Evolutionary conservation across 1,140 invertebrate genomes (phyloP), one percentile per base, ranked within the genome.

Genomic region (Hypothenemus hampei): DNA sequence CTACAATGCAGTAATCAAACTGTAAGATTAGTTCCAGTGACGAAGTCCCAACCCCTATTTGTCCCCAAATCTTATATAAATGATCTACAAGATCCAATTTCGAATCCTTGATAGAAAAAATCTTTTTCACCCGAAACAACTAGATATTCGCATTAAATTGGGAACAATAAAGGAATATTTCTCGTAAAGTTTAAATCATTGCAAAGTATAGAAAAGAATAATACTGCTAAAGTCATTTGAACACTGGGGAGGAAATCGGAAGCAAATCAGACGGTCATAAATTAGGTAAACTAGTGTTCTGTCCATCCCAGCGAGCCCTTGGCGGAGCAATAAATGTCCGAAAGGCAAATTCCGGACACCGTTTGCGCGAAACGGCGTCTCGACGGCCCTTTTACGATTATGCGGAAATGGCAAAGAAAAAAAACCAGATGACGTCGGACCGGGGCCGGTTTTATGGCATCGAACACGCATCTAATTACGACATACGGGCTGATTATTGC

Each of bases 351-450:
- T 59, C 60, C 62, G 53, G 58, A 69, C 65, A 69, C 69, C 69
- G 69, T 70, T 70, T 70, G 69, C 66, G 51, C 35, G 63, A 65
- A 70, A 70, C 69, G 52, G 69, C 65, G 62, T 59, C 58, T 57
- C 53, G 58, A 58, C 58, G 58, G 57, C 52, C 60, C 57, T 68
- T 68, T 70, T 70, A 70, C 69, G 69, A 69, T 65, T 65, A 69
- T 70, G 65, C 69, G 69, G 67, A 68, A 69, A 68, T 66, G 60
- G 62, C 69, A 70, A 70, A 70, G 68, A 52, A 69, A 69, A 66
- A 50, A 53, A 65, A 66, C 58, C 66, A 67, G 66, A 69, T 66
- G 67, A 68, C 68, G 64, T 55, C 36, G 33, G 37, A 48, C 59
- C 19, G 61, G 55, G n/a, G 64, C 56, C 57, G 51, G 40, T 62